Conservation (phyloP, 2,797 vertebrate species). For the Bovichtus diacanthus region DNA sequence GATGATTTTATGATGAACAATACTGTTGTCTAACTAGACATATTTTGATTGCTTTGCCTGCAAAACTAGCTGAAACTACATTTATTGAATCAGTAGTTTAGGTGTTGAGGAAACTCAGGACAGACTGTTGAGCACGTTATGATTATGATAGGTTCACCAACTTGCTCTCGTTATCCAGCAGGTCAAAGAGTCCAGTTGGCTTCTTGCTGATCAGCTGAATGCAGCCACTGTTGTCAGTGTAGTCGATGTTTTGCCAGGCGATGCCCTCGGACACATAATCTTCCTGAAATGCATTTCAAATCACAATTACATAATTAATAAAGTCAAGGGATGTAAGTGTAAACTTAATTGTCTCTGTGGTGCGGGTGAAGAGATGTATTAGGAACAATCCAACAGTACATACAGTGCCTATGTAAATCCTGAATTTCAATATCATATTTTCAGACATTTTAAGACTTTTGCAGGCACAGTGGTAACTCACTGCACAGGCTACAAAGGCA, state of each 20-base stretch:
- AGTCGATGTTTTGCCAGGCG: conserved; percentile 92
- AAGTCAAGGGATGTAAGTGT: background rate
- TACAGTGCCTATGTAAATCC: background rate
- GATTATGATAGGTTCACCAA: too few species aligned
- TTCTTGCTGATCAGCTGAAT: conserved; percentile 93
- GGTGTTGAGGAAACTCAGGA: background rate
- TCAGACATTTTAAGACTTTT: background rate
- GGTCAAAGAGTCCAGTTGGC: conserved; percentile 90
- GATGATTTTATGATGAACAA: background rate
- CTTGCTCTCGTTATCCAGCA: conserved; percentile 95
- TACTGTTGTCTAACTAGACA: background rate
- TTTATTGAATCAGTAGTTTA: background rate
- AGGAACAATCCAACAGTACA: background rate
- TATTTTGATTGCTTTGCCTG: too few species aligned
- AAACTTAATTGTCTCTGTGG: background rate
- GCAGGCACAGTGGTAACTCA: background rate
- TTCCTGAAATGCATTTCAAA: conserved; percentile 82
- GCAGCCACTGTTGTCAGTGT: conserved; percentile 91
- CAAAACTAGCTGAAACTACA: background rate
- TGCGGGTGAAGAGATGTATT: background rate
- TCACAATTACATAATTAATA: conserved; percentile 5
- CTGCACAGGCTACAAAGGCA: background rate
- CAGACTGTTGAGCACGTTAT: too few species aligned
- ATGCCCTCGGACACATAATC: conserved; percentile 94
- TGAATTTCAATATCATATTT: background rate